phyloP scores from a whole-genome alignment of 1,140 invertebrate genomes.

The Drosophila orena region DNA sequence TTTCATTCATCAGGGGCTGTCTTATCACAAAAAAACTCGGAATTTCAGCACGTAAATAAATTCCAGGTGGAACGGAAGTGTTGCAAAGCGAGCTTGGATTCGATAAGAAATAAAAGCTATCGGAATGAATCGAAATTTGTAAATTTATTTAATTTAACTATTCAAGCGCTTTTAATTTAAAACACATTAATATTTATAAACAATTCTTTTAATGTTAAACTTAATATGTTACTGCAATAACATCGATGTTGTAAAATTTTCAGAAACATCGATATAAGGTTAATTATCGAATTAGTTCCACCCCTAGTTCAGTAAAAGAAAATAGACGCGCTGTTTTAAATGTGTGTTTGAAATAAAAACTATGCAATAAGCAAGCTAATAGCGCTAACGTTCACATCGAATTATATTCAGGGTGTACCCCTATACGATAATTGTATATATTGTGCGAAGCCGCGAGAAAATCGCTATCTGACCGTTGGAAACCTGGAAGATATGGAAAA shows the following conservation, averaged over 20 bases:
- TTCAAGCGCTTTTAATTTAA: no score
- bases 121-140: background rate
- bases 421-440: background rate
- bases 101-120: background rate
- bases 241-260: background rate
- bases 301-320: background rate
- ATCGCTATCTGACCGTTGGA: background rate
- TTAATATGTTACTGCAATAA: background rate
- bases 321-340: conserved; percentile 54
- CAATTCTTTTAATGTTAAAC: no score
- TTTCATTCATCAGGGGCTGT: conserved; percentile 38
- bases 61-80: background rate
- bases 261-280: background rate
- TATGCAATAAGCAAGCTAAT: conserved; percentile 9
- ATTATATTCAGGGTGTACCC: background rate
- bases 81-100: background rate
- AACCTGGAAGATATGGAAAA: conserved; percentile 57
- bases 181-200: no score
- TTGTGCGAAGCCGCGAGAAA: background rate
- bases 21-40: background rate
- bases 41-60: conserved; percentile 30
- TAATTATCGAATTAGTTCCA: conserved; percentile 3
- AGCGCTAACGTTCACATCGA: no score
- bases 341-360: conserved; percentile 15
- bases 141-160: no score